phyloP scores from a whole-genome alignment of 1,140 invertebrate genomes.

The Drosophila lacertosa region DNA sequence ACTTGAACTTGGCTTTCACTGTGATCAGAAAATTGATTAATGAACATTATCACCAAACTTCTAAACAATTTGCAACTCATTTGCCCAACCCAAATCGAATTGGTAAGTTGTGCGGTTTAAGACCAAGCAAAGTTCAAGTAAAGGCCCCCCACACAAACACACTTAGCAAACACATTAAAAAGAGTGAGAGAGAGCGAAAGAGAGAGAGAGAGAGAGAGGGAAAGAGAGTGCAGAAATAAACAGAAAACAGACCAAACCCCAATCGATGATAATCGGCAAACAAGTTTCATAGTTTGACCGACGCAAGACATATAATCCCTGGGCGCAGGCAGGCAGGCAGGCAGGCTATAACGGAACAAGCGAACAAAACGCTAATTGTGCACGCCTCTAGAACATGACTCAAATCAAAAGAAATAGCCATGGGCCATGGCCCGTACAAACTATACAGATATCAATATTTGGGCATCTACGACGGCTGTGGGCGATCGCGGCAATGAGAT shows the following conservation, averaged over 20 bases:
- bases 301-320: constrained; percentile 71
- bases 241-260: constrained; percentile 49
- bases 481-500: constrained; percentile 75
- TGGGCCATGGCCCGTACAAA: constrained; percentile 41
- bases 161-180: constrained; percentile 39
- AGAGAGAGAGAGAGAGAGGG: constrained; percentile 26
- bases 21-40: not conserved
- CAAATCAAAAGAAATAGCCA: constrained; percentile 69
- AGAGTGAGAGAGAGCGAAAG: constrained; percentile 3
- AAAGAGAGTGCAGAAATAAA: constrained; percentile 34
- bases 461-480: constrained; percentile 50
- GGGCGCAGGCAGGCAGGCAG: too few species aligned
- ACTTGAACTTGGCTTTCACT: too few species aligned
- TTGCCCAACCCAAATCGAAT: constrained; percentile 34
- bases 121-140: constrained; percentile 38
- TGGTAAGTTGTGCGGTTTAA: constrained; percentile 11
- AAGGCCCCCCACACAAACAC: constrained; percentile 22
- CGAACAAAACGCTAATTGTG: constrained; percentile 79
- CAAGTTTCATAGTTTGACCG: constrained; percentile 61
- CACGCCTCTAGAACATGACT: constrained; percentile 80
- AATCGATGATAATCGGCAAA: constrained; percentile 73
- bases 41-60: constrained; percentile 27
- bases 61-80: constrained; percentile 40
- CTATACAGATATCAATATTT: constrained; percentile 72
- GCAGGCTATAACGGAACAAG: constrained; percentile 72